These are phyloP conservation scores for Brachionus sp. DNA, from an alignment of 1,140 invertebrate genomes.

Conservation along the genomic window DNA sequence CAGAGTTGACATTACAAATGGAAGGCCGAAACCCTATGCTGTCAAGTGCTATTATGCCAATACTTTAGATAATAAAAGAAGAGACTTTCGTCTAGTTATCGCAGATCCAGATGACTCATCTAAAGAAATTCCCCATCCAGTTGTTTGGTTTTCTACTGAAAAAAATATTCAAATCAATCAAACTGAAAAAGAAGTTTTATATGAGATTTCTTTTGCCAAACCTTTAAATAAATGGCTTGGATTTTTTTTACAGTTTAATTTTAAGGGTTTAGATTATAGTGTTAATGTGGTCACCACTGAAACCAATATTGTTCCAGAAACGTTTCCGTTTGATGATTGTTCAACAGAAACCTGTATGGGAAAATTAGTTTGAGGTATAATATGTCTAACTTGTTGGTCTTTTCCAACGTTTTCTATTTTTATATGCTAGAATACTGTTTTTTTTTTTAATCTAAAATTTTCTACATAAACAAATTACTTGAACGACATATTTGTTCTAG, in stretches of 20 bases:
- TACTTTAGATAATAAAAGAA: conserved; percentile 1
- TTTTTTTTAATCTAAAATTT: too few relatives aligned
- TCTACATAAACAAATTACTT: too few relatives aligned
- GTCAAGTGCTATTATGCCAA: background rate
- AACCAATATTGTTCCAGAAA: conserved; percentile 51
- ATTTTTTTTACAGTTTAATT: conserved; percentile 52
- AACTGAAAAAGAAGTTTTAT: background rate
- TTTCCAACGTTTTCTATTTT: too few relatives aligned
- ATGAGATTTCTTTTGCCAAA: conserved; percentile 46
- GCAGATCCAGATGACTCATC: conserved; percentile 16
- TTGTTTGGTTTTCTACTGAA: conserved; percentile 3
- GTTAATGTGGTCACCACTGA: conserved; percentile 53
- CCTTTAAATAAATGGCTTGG: conserved; percentile 50
- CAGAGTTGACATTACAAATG: background rate
- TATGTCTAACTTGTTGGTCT: too few relatives aligned
- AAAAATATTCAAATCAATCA: background rate
- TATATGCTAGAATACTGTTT: too few relatives aligned
- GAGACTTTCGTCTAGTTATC: conserved; percentile 27
- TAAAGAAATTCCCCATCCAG: background rate
- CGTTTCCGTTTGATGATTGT: conserved; percentile 52
- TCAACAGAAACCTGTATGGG: conserved; percentile 49
- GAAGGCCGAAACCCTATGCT: background rate
- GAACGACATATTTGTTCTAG: too few relatives aligned
- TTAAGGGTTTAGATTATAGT: conserved; percentile 49
- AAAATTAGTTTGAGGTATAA: conserved; percentile 49